phyloP scores from a whole-genome alignment of 2,113 vertebrate species.

The Epinephelus lanceolatus region DNA sequence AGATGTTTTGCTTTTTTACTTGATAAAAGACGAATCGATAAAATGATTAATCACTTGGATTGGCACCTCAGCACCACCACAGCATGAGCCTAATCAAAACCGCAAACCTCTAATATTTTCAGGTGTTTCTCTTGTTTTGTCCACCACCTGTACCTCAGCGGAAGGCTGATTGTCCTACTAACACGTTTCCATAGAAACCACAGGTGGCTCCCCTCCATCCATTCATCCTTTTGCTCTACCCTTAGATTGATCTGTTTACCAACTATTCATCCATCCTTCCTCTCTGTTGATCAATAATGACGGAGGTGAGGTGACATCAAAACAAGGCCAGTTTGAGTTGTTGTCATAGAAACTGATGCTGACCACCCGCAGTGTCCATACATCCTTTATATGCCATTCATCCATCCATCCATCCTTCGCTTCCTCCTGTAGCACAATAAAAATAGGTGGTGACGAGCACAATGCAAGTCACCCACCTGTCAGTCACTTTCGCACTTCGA shows the following conservation, averaged over 20 bases:
- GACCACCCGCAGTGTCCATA: constrained; percentile 1
- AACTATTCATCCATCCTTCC: constrained; percentile 15
- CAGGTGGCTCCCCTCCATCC: constrained; percentile 5
- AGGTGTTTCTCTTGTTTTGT: not conserved
- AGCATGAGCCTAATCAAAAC: not conserved
- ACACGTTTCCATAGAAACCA: constrained; percentile 62
- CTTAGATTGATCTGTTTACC: constrained; percentile 13
- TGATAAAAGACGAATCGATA: not conserved
- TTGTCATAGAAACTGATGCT: constrained; percentile 60
- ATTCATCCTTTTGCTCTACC: constrained; percentile 31
- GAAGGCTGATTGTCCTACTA: not conserved
- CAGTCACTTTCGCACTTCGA: constrained; percentile 36
- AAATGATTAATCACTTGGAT: not conserved
- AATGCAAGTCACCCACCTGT: constrained; percentile 29
- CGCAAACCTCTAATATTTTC: not conserved
- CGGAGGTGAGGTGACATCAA: constrained; percentile 1
- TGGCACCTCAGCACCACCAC: not conserved
- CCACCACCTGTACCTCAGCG: constrained; percentile 1
- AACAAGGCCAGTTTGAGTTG: constrained; percentile 17
- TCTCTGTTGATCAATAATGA: constrained; percentile 38
- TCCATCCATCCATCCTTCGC: not conserved
- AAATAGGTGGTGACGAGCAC: constrained; percentile 28
- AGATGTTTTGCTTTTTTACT: not conserved
- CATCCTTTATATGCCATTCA: not conserved
- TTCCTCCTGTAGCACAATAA: not conserved